These are phyloP conservation scores for Chrysolina oricalcia DNA, from an alignment of 2,888 invertebrate genomes.

Conservation along the genomic window DNA sequence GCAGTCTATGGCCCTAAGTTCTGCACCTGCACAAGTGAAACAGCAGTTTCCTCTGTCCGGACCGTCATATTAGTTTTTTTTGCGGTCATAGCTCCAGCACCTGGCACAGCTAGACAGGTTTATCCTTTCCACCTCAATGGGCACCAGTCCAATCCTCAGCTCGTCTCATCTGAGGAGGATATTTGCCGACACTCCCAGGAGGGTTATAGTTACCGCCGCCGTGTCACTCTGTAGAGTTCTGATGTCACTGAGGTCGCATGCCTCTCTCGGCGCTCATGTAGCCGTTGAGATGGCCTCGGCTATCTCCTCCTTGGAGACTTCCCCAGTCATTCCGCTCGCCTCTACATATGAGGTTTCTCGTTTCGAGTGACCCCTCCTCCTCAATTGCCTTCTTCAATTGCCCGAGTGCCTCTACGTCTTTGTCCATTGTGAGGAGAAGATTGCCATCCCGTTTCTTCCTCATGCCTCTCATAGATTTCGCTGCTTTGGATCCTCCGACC, in stretches of 20 bases:
- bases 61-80: not conserved
- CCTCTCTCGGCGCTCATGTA: not conserved
- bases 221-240: not conserved
- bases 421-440: slow-evolving; percentile 4
- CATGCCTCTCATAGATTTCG: not conserved
- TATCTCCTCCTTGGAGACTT: too few species aligned
- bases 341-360: not conserved
- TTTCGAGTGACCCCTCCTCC: not conserved
- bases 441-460: not conserved
- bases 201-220: not conserved
- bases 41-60: not conserved
- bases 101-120: not conserved
- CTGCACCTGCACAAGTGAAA: not conserved
- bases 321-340: too few species aligned
- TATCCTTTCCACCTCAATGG: not conserved
- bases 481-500: too few species aligned
- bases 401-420: not conserved
- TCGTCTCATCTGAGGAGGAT: not conserved
- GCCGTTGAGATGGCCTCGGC: not conserved
- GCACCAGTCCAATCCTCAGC: not conserved
- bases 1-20: not conserved
- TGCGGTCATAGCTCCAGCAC: not conserved
- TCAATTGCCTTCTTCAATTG: not conserved
- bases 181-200: not conserved
- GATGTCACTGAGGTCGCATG: not conserved